Base-by-base conservation (phyloP, 2,113 vertebrate species). In the Girardinichthys multiradiatus region DNA sequence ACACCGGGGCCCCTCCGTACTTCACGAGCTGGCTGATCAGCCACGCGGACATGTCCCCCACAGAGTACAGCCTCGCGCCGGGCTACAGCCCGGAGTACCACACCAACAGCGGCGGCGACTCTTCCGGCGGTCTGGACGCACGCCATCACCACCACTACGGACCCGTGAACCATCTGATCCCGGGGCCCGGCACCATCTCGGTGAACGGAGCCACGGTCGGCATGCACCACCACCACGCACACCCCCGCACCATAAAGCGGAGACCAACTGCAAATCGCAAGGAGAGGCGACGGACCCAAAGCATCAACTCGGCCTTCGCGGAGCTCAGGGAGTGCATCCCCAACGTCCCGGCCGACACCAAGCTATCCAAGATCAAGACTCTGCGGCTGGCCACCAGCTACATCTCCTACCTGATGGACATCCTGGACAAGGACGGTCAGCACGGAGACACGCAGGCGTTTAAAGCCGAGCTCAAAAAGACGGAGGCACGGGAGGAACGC, bases 361-460 rank as follows among this genome's bases (percentile, higher is more conserved):
- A 99, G 63, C 94, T 99, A 78, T 99, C 98, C 90, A 99, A 99
- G 89, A 99, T 99, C 82, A 99, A 99, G 87, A 98, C 97, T 0
- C 93, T 99, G 57, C 95, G 98, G 75, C 90, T 99, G 93, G 98
- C 98, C 86, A 99, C 97, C 91, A 99, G 98, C 94, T 99, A 99
- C 91, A 99, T 99, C 93, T 97, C 97, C 92, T 99, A 99, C 95
- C 96, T 99, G 95, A 99, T 99, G 97, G 97, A 99, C 94, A 96
- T 99, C 88, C 94, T 99, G 92, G 98, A 97, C 93, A 98, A 98
- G 90, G 97, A 99, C 93, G 97, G 97, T 74, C 96, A 97, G 93
- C 95, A 96, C 79, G 98, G 96, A 24, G 97, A 99, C 89, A 95
- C 98, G 33, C 97, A 98, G 95, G 97, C 97, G 83, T 99, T 99